Evolutionary conservation across 2,797 vertebrate species (phyloP).

Genomic region (Gymnothorax javanicus): DNA sequence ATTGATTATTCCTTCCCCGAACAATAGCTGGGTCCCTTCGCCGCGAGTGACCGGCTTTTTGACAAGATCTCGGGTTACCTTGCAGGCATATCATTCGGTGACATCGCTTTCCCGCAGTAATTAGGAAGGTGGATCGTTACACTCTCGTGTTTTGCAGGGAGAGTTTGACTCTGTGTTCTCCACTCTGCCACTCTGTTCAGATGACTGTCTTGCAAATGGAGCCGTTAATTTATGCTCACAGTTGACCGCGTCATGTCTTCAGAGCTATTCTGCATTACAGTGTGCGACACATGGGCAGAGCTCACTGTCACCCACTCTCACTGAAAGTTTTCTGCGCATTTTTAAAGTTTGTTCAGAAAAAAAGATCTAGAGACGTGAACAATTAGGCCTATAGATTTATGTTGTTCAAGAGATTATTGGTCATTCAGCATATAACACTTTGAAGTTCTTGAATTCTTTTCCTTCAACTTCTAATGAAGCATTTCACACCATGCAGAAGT

Average conservation of each 20-base stretch:
- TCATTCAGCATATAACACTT: neutral
- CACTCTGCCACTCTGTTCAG: neutral
- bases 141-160: constrained; percentile 9
- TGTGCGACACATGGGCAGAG: neutral
- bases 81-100: constrained; percentile 28
- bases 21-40: constrained; percentile 75
- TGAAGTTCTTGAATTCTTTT: neutral
- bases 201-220: neutral
- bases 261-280: neutral
- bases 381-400: neutral
- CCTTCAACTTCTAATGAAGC: neutral
- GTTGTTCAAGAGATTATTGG: neutral
- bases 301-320: neutral
- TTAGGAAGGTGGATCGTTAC: constrained; percentile 60
- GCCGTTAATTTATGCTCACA: constrained; percentile 13
- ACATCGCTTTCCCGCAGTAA: constrained; percentile 44
- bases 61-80: constrained; percentile 53
- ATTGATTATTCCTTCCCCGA: constrained; percentile 76
- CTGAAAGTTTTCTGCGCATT: neutral
- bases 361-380: neutral
- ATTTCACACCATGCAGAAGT: neutral
- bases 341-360: too few species aligned
- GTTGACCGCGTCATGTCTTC: neutral
- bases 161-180: neutral
- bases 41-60: constrained; percentile 62